Conservation (phyloP, 2,797 vertebrate species). For the Vireo griseus region DNA sequence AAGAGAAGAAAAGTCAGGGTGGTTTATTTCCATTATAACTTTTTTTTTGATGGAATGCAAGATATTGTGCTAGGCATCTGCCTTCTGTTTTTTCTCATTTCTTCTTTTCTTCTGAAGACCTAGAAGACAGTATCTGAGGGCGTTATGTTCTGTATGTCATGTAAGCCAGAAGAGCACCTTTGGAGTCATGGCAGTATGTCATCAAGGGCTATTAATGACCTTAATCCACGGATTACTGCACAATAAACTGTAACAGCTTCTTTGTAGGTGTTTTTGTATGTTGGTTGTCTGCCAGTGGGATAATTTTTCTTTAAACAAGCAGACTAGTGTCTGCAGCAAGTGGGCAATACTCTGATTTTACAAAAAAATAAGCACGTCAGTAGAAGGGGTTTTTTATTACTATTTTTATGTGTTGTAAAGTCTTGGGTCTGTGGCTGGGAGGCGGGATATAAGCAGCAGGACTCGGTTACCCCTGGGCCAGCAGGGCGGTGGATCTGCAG, state of each 20-base stretch:
- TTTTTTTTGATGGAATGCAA: neutral
- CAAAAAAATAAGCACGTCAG: neutral
- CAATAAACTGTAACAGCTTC: slow-evolving; percentile 43
- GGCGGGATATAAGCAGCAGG: neutral
- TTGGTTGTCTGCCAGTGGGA: neutral
- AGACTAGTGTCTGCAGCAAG: neutral
- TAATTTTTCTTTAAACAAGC: neutral
- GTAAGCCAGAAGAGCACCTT: slow-evolving; percentile 8
- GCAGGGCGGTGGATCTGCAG: neutral
- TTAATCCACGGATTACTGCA: slow-evolving; percentile 57
- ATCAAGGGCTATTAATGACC: slow-evolving; percentile 32
- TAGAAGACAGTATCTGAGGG: neutral
- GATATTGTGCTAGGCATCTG: neutral
- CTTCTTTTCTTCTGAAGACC: neutral
- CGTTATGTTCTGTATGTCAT: neutral
- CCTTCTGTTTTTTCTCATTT: neutral
- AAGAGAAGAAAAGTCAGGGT: neutral
- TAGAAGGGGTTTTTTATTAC: neutral
- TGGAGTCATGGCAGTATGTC: neutral
- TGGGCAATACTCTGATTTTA: neutral
- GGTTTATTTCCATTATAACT: neutral
- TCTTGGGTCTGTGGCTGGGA: accelerated
- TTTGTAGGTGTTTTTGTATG: slow-evolving; percentile 12
- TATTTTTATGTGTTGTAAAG: neutral
- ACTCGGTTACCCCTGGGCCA: neutral